Evolutionary conservation across 2,888 invertebrate genomes (phyloP).

Genomic region (Patella pellucida): DNA sequence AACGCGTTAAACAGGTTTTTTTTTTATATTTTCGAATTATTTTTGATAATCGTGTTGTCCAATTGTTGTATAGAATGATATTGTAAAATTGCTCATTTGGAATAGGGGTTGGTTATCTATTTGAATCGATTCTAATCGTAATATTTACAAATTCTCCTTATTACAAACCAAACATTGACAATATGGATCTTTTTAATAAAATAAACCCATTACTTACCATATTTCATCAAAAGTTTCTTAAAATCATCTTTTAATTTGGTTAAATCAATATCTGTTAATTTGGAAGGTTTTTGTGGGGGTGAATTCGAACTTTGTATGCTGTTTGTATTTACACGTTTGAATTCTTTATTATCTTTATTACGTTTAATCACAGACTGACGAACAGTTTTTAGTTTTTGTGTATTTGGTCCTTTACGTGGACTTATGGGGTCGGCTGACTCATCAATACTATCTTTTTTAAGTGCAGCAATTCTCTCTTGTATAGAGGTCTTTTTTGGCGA

Average conservation of each 20-base stretch:
- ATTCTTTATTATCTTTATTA: conserved; percentile 14
- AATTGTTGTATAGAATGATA: no score
- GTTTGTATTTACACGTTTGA: neutral
- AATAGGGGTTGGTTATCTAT: no score
- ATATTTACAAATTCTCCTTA: no score
- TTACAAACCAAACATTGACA: no score
- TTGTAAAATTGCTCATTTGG: no score
- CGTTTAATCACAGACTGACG: conserved; percentile 17
- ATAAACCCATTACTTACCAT: conserved; percentile 1
- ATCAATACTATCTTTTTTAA: neutral
- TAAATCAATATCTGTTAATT: conserved; percentile 10
- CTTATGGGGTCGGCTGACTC: neutral
- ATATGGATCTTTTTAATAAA: neutral
- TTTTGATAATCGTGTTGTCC: no score
- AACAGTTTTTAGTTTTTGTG: neutral
- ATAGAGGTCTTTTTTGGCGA: neutral
- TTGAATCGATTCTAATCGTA: no score
- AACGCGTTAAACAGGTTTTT: no score
- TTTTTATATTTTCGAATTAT: no score
- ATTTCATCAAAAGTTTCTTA: conserved; percentile 13
- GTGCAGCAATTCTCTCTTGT: neutral
- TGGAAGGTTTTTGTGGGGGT: conserved; percentile 18
- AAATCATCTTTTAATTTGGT: conserved; percentile 8
- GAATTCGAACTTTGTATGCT: conserved; percentile 1
- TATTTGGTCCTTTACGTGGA: neutral